A percentile compares a stretch with the other conserved stretches of the same genome.
phyloP scores from a whole-genome alignment of 30 jellyfish, hydroid and myxozoan genomes.

The Pelagia noctiluca region DNA sequence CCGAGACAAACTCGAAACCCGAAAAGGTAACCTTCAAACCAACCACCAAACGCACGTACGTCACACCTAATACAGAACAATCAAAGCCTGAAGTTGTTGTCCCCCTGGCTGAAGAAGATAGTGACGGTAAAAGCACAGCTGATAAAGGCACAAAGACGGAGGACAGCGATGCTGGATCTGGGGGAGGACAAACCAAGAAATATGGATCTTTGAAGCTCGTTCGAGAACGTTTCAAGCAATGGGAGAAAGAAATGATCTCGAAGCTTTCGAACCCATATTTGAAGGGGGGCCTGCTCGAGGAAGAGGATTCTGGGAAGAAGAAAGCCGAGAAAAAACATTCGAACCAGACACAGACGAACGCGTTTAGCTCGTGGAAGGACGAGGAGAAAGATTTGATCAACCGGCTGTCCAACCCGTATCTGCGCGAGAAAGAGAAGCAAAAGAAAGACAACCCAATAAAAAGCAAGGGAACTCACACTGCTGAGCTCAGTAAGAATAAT shows the following conservation, averaged over 20 bases:
- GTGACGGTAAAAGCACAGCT: slow-evolving; percentile 41
- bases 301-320: neutral
- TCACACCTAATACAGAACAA: slow-evolving; percentile 8
- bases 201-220: slow-evolving; percentile 90
- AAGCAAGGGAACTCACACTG: neutral
- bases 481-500: neutral
- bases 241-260: slow-evolving; percentile 89
- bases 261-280: slow-evolving; percentile 64
- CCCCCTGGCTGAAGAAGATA: slow-evolving; percentile 6
- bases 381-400: slow-evolving; percentile 81
- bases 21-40: too few relatives aligned
- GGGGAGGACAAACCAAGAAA: slow-evolving; percentile 69
- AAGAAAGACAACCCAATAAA: slow-evolving; percentile 19
- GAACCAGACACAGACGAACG: slow-evolving; percentile 19
- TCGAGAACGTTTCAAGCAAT: slow-evolving; percentile 80
- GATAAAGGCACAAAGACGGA: slow-evolving; percentile 24
- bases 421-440: slow-evolving; percentile 16
- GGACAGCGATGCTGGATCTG: slow-evolving; percentile 41
- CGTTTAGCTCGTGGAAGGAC: slow-evolving; percentile 84
- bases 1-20: too few relatives aligned
- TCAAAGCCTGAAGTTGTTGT: slow-evolving; percentile 42
- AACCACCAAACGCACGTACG: slow-evolving; percentile 54
- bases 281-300: neutral
- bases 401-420: slow-evolving; percentile 76
- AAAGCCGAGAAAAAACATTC: neutral